Base-by-base conservation (phyloP, 2,797 vertebrate species). In the Synaphobranchus kaupii region DNA sequence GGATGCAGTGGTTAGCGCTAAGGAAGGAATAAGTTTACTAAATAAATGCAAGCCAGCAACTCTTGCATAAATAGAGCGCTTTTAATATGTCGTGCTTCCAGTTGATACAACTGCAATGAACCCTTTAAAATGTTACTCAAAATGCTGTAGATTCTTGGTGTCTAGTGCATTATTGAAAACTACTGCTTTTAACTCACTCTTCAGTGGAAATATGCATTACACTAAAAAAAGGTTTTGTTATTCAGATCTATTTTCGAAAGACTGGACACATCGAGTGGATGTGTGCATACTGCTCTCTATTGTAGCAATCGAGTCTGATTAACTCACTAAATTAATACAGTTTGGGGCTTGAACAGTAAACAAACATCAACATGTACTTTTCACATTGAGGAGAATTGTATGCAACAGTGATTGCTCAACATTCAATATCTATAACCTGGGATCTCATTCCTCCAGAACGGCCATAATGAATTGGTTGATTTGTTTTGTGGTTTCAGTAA, bases 31-130 rank as follows among this genome's bases (percentile, higher is more conserved):
- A 87, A 5, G 56, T 83, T 7, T 56, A 34, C 86, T 68, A 83
- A 71, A 54, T 87, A n/a, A 85, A 85, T 56, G 84, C 63, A 56
- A 86, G 85, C 73, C 34, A 76, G 73, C 34, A 58, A 73, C 44
- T 44, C 52, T 56, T 80, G 47, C 68, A 60, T 83, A 63, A 7
- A 76, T 17, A 54, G 50, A 56, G 7, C 7, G 20, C 68, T 60
- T 83, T 71, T 83, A 10, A 13, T 71, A 54, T 84, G 44, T 60
- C 60, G 78, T 82, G 66, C 83, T 56, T 54, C 52, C 52, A 54
- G 86, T 68, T 44, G 50, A 73, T 87, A 81, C 81, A 84, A 83
- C 83, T 56, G 48, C 56, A 17, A 73, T n/a, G 63, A 13, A 83
- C n/a, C 10, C 48, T 80, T 54, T 78, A 13, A 39, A 76, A 39